Evolutionary conservation across 2,888 invertebrate species (phyloP).

Genomic region (Troilus luridus): DNA sequence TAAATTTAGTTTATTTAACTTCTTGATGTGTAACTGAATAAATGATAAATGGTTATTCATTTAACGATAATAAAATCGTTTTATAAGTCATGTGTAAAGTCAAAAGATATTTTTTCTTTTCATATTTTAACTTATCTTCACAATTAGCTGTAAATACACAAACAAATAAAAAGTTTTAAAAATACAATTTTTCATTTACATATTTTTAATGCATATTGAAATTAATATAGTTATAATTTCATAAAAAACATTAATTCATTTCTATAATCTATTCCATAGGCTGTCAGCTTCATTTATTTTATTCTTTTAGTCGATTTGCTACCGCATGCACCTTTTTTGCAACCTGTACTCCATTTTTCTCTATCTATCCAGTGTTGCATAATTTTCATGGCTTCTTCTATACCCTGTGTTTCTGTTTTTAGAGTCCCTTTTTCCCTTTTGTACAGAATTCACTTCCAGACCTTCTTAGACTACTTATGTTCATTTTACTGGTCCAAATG

Average conservation of each 20-base stretch:
- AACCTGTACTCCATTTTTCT: too few relatives aligned
- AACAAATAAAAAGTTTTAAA: neutral
- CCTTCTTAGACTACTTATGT: too few relatives aligned
- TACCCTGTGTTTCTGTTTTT: too few relatives aligned
- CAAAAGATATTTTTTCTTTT: neutral
- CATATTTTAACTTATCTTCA: neutral
- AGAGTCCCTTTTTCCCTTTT: too few relatives aligned
- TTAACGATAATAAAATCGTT: neutral
- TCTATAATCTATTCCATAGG: neutral
- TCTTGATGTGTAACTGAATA: neutral
- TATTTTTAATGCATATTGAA: neutral
- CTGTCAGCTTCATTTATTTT: too few relatives aligned
- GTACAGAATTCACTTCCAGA: too few relatives aligned
- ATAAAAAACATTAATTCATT: neutral
- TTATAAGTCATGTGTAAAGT: neutral
- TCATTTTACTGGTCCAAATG: too few relatives aligned
- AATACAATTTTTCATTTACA: neutral
- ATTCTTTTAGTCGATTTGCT: too few relatives aligned
- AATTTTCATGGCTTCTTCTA: too few relatives aligned
- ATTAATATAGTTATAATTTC: neutral
- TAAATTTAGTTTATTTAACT: neutral
- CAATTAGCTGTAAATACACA: neutral
- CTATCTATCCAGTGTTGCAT: too few relatives aligned
- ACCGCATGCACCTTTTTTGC: too few relatives aligned
- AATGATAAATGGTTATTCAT: neutral